phyloP scores from a whole-genome alignment of 64 coral and sea anemone genomes.

The Porites lutea region DNA sequence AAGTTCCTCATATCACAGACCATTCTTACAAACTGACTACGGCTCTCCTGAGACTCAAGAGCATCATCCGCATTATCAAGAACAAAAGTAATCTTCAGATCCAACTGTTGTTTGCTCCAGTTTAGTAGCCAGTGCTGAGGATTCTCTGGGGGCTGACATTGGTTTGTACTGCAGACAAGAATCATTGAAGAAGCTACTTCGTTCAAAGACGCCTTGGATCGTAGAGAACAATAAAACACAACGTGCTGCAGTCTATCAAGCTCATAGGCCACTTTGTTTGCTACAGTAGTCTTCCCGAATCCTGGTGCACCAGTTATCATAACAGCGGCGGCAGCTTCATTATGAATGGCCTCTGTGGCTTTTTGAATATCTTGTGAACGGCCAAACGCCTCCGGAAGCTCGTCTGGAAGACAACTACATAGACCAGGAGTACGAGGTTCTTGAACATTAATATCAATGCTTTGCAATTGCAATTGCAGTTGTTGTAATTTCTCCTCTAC shows the following conservation, averaged over 20 bases:
- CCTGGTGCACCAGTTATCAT: constrained; percentile 68
- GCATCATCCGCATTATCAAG: constrained; percentile 55
- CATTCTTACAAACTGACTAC: constrained; percentile 25
- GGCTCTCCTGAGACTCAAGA: constrained; percentile 23
- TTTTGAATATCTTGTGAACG: constrained; percentile 26
- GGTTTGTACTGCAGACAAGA: constrained; percentile 44
- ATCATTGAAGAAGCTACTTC: constrained; percentile 39
- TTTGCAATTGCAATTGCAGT: not conserved
- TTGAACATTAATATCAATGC: not conserved
- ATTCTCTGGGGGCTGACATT: constrained; percentile 39
- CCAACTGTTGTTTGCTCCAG: constrained; percentile 50
- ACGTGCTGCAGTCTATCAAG: not conserved
- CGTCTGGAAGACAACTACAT: constrained; percentile 40
- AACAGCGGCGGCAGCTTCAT: not conserved
- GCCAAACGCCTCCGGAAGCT: constrained; percentile 22
- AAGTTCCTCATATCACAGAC: constrained; percentile 41
- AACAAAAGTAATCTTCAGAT: constrained; percentile 32
- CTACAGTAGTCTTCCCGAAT: constrained; percentile 74
- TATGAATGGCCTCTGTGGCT: not conserved
- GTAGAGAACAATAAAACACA: constrained; percentile 33
- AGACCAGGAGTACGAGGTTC: not conserved
- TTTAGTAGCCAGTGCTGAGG: constrained; percentile 23
- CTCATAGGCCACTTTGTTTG: constrained; percentile 55
- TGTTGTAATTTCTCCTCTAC: not conserved
- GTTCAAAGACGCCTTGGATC: not conserved